Conservation (phyloP, 2,888 invertebrate genomes). For the Drosophila nr. perissopoda region DNA sequence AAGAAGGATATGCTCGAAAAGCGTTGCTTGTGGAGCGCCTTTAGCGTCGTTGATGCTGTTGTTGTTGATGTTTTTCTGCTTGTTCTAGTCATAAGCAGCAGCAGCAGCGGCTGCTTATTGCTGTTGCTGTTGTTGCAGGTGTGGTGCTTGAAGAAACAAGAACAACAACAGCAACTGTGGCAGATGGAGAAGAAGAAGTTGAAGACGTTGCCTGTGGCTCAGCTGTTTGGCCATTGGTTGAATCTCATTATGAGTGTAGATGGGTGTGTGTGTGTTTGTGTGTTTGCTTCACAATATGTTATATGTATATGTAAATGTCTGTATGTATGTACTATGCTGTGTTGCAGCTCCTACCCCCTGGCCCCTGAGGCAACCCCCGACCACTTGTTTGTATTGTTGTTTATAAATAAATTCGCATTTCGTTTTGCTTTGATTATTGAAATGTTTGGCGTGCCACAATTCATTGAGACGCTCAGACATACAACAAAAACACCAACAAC, state of each 20-base stretch:
- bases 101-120: constrained; percentile 16
- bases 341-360: constrained; percentile 8
- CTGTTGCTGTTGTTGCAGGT: constrained; percentile 53
- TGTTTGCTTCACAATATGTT: constrained; percentile 52
- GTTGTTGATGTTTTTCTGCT: constrained; percentile 30
- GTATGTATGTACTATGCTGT: constrained; percentile 1
- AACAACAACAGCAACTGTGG: constrained; percentile 19
- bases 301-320: constrained; percentile 25
- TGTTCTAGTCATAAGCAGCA: constrained; percentile 35
- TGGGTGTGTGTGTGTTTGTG: constrained; percentile 8
- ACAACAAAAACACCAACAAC: constrained; percentile 11
- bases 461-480: constrained; percentile 19
- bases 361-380: constrained; percentile 1
- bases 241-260: constrained; percentile 1
- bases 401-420: constrained; percentile 46
- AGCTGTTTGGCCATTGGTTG: constrained; percentile 61
- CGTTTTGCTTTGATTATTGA: constrained; percentile 44
- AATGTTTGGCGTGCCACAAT: constrained; percentile 60
- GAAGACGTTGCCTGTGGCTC: constrained; percentile 56
- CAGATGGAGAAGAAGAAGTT: constrained; percentile 12
- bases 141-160: constrained; percentile 48
- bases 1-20: constrained; percentile 81
- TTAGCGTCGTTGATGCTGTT: constrained; percentile 41
- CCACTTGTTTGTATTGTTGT: constrained; percentile 39
- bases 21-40: constrained; percentile 59